phyloP scores from a whole-genome alignment of 2,888 invertebrate species.

The Alloplasta piceator region DNA sequence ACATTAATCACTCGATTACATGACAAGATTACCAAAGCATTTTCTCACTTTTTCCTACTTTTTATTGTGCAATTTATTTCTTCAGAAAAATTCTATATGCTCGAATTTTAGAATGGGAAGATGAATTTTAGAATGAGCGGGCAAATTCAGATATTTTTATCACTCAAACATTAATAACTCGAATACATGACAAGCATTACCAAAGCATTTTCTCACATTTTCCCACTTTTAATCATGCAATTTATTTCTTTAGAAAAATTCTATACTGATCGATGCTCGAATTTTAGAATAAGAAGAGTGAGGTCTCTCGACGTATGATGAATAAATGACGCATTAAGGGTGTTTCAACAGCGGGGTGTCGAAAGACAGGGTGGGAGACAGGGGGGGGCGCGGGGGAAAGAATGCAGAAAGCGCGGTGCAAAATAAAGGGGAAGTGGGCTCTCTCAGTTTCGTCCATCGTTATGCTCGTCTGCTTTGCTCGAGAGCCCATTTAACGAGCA shows the following conservation, averaged over 20 bases:
- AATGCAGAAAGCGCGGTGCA: not conserved
- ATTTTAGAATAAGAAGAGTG: conserved; percentile 6
- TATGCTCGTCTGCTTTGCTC: conserved; percentile 66
- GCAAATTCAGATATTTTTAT: no score
- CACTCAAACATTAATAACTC: not conserved
- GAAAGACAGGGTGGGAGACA: conserved; percentile 2
- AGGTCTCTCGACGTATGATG: conserved; percentile 36
- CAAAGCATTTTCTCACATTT: not conserved
- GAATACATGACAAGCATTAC: not conserved
- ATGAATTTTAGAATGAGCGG: no score
- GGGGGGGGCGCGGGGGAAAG: conserved; percentile 7
- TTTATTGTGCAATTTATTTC: not conserved
- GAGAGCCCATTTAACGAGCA: conserved; percentile 73
- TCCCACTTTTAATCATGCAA: not conserved
- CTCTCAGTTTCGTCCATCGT: conserved; percentile 64
- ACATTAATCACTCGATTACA: not conserved
- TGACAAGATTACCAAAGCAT: not conserved
- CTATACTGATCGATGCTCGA: conserved; percentile 26
- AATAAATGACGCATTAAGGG: conserved; percentile 47
- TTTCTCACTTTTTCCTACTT: not conserved
- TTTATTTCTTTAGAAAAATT: not conserved
- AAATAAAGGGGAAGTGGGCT: conserved; percentile 11
- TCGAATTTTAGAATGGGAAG: conserved; percentile 9
- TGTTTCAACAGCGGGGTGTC: conserved; percentile 15
- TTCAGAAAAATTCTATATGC: conserved; percentile 3